Conservation (phyloP, 2,888 invertebrate species). For the Oligia latruncula region DNA sequence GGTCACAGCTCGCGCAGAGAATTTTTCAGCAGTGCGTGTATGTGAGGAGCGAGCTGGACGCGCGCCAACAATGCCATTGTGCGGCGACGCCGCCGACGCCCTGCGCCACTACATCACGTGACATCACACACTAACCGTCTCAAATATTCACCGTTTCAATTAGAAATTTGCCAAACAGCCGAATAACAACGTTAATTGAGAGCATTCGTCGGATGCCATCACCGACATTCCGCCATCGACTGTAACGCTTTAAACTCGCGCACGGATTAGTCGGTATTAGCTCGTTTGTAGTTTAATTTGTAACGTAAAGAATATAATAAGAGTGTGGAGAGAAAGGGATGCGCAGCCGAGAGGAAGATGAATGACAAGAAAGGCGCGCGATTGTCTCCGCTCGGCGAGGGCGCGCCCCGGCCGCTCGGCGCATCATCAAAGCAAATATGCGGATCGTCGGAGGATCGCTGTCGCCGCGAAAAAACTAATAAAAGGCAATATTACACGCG, state of each 20-base stretch:
- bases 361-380: constrained; percentile 61
- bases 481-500: constrained; percentile 85
- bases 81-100: constrained; percentile 52
- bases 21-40: constrained; percentile 59
- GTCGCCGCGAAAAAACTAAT: constrained; percentile 88
- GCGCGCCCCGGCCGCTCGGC: constrained; percentile 43
- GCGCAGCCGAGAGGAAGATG: constrained; percentile 59
- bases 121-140: constrained; percentile 70
- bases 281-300: constrained; percentile 75
- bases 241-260: constrained; percentile 65
- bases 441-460: constrained; percentile 71
- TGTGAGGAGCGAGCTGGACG: constrained; percentile 65
- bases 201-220: constrained; percentile 75
- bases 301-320: constrained; percentile 72
- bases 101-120: constrained; percentile 64
- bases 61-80: constrained; percentile 73
- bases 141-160: constrained; percentile 79
- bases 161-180: constrained; percentile 79
- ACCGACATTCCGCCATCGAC: constrained; percentile 68
- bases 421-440: constrained; percentile 80
- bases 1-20: constrained; percentile 9
- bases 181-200: constrained; percentile 80
- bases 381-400: constrained; percentile 61
- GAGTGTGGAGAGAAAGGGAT: constrained; percentile 61
- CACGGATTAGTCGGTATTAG: constrained; percentile 65